Conservation (phyloP, 2,113 vertebrate genomes). For the Ginglymostoma cirratum region DNA sequence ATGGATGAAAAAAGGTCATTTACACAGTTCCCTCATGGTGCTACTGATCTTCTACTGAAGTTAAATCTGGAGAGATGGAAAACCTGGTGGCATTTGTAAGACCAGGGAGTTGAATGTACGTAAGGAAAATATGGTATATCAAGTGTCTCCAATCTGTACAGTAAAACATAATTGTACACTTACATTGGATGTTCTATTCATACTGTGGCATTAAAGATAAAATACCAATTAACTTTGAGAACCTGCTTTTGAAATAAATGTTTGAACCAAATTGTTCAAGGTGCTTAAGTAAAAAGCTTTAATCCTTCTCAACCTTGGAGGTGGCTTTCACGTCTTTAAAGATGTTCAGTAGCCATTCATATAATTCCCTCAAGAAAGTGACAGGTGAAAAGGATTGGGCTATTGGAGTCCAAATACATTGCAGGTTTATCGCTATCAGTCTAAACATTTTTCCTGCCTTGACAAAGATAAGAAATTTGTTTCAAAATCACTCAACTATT, state of each 20-base stretch:
- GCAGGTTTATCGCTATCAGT: neutral
- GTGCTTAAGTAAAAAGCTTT: neutral
- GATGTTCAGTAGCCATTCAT: neutral
- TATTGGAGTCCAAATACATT: neutral
- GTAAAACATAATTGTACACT: neutral
- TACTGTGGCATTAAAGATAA: neutral
- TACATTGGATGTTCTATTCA: neutral
- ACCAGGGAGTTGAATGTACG: neutral
- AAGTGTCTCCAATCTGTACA: neutral
- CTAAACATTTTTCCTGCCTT: neutral
- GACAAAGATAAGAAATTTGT: neutral
- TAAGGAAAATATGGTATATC: neutral
- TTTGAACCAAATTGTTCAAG: neutral
- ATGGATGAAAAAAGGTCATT: neutral
- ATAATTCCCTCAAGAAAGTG: neutral
- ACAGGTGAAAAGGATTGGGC: neutral
- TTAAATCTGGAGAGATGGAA: neutral
- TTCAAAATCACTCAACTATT: neutral
- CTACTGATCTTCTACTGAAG: neutral
- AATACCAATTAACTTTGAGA: neutral
- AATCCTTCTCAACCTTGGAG: neutral
- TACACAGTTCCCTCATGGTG: neutral
- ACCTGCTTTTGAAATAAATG: neutral
- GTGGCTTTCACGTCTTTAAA: neutral
- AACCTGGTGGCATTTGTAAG: neutral